Percentiles rank a stretch among this genome's conserved stretches.
phyloP scores from a whole-genome alignment of 2,113 vertebrate genomes.

The Macaca fascicularis region DNA sequence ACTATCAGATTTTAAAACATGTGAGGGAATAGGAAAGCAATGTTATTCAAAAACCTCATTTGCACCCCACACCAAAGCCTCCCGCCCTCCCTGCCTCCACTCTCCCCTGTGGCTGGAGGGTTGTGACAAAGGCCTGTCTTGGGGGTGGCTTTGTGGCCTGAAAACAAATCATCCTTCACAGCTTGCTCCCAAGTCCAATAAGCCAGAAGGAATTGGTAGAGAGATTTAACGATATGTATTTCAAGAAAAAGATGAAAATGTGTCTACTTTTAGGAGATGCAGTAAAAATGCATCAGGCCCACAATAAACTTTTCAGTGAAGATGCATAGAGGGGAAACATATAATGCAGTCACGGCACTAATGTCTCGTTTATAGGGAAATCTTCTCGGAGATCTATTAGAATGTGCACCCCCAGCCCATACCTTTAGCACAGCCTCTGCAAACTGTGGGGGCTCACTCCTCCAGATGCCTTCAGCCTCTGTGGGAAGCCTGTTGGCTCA shows the following conservation, averaged over 20 bases:
- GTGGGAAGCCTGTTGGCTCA: neutral
- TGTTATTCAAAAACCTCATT: slow-evolving; percentile 74
- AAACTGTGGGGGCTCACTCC: neutral
- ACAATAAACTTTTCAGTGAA: slow-evolving; percentile 61
- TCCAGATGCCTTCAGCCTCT: neutral
- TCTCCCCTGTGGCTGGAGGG: slow-evolving; percentile 50
- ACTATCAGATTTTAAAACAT: slow-evolving; percentile 64
- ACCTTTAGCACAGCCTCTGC: neutral
- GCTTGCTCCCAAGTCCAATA: slow-evolving; percentile 76
- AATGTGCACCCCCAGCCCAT: neutral
- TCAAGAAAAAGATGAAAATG: slow-evolving; percentile 71
- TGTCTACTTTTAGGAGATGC: slow-evolving; percentile 67
- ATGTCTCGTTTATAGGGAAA: slow-evolving; percentile 17
- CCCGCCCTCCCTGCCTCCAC: neutral
- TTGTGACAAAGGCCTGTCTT: slow-evolving; percentile 68
- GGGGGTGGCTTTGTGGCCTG: slow-evolving; percentile 73
- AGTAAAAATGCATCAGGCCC: slow-evolving; percentile 67
- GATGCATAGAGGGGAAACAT: neutral
- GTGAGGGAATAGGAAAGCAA: slow-evolving; percentile 60
- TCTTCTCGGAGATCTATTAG: neutral
- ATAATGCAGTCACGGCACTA: neutral
- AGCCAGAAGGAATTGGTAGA: slow-evolving; percentile 73
- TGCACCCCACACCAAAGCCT: slow-evolving; percentile 52
- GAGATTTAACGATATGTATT: slow-evolving; percentile 66
- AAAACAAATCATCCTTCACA: slow-evolving; percentile 78